A percentile compares a stretch with the other conserved stretches of the same genome.
These are phyloP conservation scores for Agrypnia vestita DNA, from an alignment of 1,140 invertebrate genomes.

Conservation along the genomic window DNA sequence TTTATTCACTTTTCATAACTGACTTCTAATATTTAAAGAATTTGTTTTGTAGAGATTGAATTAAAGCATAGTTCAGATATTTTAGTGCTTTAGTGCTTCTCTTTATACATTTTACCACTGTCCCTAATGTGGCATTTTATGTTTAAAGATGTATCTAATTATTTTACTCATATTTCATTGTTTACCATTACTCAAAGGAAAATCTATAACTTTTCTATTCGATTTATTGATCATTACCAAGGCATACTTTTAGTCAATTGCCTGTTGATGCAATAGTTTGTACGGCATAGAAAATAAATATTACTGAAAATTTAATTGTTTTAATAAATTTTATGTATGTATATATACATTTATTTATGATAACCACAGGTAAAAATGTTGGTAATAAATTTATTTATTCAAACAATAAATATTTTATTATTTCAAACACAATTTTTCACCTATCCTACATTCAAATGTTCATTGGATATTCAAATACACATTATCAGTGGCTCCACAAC, in stretches of 20 bases:
- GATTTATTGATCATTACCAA: constrained; percentile 31
- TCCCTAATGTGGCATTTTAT: constrained; percentile 24
- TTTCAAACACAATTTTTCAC: neutral
- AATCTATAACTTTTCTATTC: constrained; percentile 17
- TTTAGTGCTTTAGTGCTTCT: constrained; percentile 42
- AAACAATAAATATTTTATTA: constrained; percentile 30
- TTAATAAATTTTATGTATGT: constrained; percentile 40
- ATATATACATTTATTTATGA: constrained; percentile 50
- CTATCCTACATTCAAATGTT: neutral
- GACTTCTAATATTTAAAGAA: no score
- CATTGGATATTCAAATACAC: no score
- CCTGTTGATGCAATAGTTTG: constrained; percentile 44
- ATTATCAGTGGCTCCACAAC: no score
- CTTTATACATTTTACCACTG: constrained; percentile 38
- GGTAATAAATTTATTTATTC: constrained; percentile 50
- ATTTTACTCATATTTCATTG: constrained; percentile 7
- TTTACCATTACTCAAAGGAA: neutral
- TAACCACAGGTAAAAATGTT: constrained; percentile 41
- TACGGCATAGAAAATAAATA: constrained; percentile 35
- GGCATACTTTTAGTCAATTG: constrained; percentile 47
- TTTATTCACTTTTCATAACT: neutral
- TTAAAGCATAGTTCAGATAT: constrained; percentile 24
- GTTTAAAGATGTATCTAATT: constrained; percentile 32
- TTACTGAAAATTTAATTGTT: constrained; percentile 36
- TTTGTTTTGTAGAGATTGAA: neutral